Base-by-base conservation (phyloP, 2,888 invertebrate genomes). In the Ischnus inquisitorius region DNA sequence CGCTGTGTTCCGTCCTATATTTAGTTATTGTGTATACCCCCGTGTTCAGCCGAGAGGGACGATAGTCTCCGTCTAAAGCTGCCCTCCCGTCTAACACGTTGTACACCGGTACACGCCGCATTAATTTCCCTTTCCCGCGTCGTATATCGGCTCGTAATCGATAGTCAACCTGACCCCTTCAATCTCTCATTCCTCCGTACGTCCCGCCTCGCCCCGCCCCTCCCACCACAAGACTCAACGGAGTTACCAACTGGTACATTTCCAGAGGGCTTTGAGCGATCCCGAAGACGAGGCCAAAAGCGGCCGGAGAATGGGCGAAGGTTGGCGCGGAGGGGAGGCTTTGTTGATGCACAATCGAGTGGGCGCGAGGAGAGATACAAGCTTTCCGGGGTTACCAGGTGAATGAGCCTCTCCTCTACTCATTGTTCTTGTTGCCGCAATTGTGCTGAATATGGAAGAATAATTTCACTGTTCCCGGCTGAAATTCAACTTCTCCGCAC, bases 131-230 rank as follows among this genome's bases (percentile, higher is more conserved):
- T 57, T 75, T 67, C 62, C 39, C 39, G 57, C 76, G n/a, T 64
- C 60, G 77, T 83, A 84, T 84, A 84, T 84, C 71, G 78, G 64
- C 51, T 22, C 69, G 82, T 84, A 84, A 84, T 84, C 82, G 78
- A 82, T 79, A 75, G 75, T 46, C 74, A 72, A 83, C 57, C 67
- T 67, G 77, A 82, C 60, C 74, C 67, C 54, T 71, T 39, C 19
- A 60, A 43, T 74, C 57, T 68, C 74, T 14, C n/a, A 34, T 48
- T 54, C 64, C 34, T 57, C 41, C 10, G 39, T 10, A 19, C 16
- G 34, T 43, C 16, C 10, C 41, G 1, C 34, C 28, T 54, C 6
- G 10, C 8, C 28, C n/a, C 57, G 19, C 48, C 46, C 68, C 51
- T 64, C 25, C 41, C 22, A 14, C 43, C n/a, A 3, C 19, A 16